These are phyloP conservation scores for Ormyrus pomaceus DNA, from an alignment of 2,888 invertebrate species.

Conservation along the genomic window DNA sequence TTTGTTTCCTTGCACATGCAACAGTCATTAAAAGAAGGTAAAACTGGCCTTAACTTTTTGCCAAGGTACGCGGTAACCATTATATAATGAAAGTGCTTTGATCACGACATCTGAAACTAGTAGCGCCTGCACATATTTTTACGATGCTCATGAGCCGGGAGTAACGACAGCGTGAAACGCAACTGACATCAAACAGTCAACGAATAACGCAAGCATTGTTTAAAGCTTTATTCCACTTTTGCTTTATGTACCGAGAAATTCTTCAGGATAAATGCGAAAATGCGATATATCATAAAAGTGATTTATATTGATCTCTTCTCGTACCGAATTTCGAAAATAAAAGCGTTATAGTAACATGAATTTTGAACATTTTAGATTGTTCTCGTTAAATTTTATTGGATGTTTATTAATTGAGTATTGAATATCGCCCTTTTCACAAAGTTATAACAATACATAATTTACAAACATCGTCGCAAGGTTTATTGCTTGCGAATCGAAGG, in stretches of 20 bases:
- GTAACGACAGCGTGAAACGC: conserved; percentile 3
- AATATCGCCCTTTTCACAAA: too few species aligned
- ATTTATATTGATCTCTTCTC: too few species aligned
- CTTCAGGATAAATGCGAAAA: too few species aligned
- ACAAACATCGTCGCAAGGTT: too few species aligned
- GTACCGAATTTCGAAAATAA: too few species aligned
- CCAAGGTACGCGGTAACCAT: background rate
- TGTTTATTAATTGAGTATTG: too few species aligned
- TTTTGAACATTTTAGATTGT: too few species aligned
- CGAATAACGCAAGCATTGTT: background rate
- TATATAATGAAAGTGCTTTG: conserved; percentile 6
- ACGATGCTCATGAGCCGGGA: background rate
- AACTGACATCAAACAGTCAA: background rate
- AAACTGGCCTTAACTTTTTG: background rate
- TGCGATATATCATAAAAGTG: too few species aligned
- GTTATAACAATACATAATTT: too few species aligned
- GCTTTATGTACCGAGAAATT: background rate
- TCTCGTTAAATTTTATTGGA: too few species aligned
- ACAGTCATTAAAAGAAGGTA: conserved; percentile 9
- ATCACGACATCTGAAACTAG: conserved; percentile 13
- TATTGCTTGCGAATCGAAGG: too few species aligned
- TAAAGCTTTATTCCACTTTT: background rate
- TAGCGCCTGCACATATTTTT: conserved; percentile 4
- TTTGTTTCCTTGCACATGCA: background rate
- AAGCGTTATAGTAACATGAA: too few species aligned